phyloP scores from a whole-genome alignment of 2,797 vertebrate genomes.

The Podargus strigoides region DNA sequence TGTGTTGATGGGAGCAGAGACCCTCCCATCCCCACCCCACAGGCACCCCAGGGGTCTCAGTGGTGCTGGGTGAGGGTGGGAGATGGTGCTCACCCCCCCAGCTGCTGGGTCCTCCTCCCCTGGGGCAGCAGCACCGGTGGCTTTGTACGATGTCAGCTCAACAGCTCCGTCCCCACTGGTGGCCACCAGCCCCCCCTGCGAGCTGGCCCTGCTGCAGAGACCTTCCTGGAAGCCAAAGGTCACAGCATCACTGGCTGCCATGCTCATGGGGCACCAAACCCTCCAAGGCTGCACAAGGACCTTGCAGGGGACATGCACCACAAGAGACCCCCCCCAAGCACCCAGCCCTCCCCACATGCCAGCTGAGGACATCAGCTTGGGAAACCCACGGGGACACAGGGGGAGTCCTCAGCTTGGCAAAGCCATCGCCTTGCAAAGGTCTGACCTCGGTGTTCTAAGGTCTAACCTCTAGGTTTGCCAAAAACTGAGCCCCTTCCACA shows the following conservation, averaged over 20 bases:
- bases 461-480: accelerated
- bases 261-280: accelerated
- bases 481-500: accelerated
- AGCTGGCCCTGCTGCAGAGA: not conserved
- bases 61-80: accelerated
- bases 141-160: slow-evolving; percentile 76
- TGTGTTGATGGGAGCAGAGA: not conserved
- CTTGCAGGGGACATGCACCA: not conserved
- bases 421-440: accelerated
- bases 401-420: not conserved
- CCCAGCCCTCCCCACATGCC: accelerated
- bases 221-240: slow-evolving; percentile 64
- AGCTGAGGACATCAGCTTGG: accelerated
- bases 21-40: accelerated
- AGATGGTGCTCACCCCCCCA: not conserved
- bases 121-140: not conserved
- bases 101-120: not conserved
- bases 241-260: accelerated
- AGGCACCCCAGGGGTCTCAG: not conserved
- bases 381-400: accelerated
- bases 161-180: slow-evolving; percentile 64
- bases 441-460: not conserved
- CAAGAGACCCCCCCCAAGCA: accelerated
- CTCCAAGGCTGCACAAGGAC: too few relatives aligned
- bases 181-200: slow-evolving; percentile 1